Conservation (phyloP, 2,113 vertebrate genomes). For the Sinocyclocheilus anophthalmus region DNA sequence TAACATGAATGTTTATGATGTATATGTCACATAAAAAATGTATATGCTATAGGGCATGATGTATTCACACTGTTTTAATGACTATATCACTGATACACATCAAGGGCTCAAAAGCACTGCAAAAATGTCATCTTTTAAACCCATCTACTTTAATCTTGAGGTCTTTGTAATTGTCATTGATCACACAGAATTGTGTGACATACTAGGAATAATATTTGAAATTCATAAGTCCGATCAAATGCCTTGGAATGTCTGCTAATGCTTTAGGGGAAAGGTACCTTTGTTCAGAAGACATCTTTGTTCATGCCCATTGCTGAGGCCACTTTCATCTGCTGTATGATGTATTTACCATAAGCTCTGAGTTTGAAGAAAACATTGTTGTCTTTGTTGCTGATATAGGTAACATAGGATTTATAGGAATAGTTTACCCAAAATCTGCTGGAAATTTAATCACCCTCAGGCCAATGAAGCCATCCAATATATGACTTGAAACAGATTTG, state of each 20-base stretch:
- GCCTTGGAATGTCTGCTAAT: not conserved
- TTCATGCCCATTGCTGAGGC: not conserved
- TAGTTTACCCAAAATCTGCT: no score
- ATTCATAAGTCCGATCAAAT: not conserved
- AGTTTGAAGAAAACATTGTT: not conserved
- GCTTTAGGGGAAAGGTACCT: not conserved
- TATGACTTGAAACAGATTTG: no score
- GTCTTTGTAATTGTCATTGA: not conserved
- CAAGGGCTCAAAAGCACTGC: not conserved
- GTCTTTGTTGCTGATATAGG: not conserved
- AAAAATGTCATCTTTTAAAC: slow-evolving; percentile 9
- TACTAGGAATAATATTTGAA: not conserved
- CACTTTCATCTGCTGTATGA: not conserved
- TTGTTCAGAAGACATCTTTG: not conserved
- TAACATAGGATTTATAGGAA: no score
- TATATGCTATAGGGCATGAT: not conserved
- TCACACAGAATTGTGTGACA: not conserved
- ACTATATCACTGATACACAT: not conserved
- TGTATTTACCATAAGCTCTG: not conserved
- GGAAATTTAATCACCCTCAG: no score
- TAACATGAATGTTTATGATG: not conserved
- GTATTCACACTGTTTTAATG: slow-evolving; percentile 5
- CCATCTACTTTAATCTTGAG: not conserved
- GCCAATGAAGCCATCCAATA: no score
- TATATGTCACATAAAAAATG: not conserved